Base-by-base conservation (phyloP, 1,140 invertebrate genomes). In the Drosophila navojoa region DNA sequence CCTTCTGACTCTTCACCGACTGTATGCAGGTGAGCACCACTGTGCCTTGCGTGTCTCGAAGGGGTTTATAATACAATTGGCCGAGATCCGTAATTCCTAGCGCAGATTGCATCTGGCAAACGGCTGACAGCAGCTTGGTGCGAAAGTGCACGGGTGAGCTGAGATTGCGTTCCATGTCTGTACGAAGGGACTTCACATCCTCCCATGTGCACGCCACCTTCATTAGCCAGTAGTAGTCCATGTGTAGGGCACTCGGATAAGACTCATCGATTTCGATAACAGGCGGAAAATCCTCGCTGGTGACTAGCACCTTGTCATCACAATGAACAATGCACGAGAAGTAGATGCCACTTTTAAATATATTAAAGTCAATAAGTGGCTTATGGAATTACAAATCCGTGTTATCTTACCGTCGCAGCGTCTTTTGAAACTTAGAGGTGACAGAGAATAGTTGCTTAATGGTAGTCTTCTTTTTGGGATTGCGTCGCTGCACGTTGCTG, bases 121-220 rank as follows among this genome's bases (percentile, higher is more conserved):
- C 96, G 0, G 98, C 98, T 62, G 98, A 96, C 0, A 99, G 93
- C 5, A 99, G 93, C 93, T 98, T 99, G 73, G 97, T 96, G 69
- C 98, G 94, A 92, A 99, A 98, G 91, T 98, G 97, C 35, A 96
- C 96, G 0, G 97, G 97, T 3, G 97, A 98, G 52, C 96, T 97
- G 3, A 96, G 95, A 90, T 97, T 97, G 85, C 98, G 97, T 91
- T 99, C 98, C 96, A 99, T 97, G 74, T 99, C 97, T 38, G 96
- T 95, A 44, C 96, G 94, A 0, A 99, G 93, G 11, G 95, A 94
- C 90, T 98, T 98, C 1, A 98, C 97, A 92, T 99, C 98, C 71
- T 98, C 97, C 98, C 98, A 99, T 0, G 96, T 97, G 91, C 97
- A 98, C 0, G 98, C 96, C 13, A 99, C 97, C 94, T 99, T 99